Percentiles rank a stretch among this genome's conserved stretches.
Evolutionary conservation across 2,797 vertebrate species (phyloP).

Genomic region (Pyrrhura leucotis): DNA sequence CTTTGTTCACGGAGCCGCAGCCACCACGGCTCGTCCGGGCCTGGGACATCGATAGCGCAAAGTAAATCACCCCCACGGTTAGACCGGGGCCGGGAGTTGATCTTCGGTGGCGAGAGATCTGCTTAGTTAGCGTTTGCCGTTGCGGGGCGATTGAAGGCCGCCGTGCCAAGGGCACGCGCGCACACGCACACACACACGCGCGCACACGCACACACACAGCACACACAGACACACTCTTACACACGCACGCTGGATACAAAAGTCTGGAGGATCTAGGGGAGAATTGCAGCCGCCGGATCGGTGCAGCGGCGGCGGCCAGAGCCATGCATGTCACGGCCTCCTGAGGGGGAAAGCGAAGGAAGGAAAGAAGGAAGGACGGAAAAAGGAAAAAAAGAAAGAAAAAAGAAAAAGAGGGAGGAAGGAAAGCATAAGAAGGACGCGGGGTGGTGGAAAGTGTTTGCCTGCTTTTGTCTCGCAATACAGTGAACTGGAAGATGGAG

Average conservation of each 20-base stretch:
- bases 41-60: slow-evolving; percentile 42
- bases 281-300: slow-evolving; percentile 26
- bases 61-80: slow-evolving; percentile 38
- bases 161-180: slow-evolving; percentile 64
- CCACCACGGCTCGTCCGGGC: slow-evolving; percentile 27
- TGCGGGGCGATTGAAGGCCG: slow-evolving; percentile 73
- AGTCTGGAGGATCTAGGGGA: slow-evolving; percentile 53
- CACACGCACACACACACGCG: neutral
- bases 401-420: neutral
- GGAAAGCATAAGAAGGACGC: slow-evolving; percentile 42
- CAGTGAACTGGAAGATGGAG: slow-evolving; percentile 86
- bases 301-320: slow-evolving; percentile 33
- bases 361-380: neutral
- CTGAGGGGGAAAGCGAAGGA: slow-evolving; percentile 68
- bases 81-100: neutral
- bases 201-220: neutral
- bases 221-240: neutral
- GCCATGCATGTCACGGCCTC: slow-evolving; percentile 75
- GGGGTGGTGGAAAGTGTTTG: slow-evolving; percentile 56
- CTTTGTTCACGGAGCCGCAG: slow-evolving; percentile 73
- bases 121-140: slow-evolving; percentile 51
- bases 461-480: slow-evolving; percentile 74
- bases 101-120: slow-evolving; percentile 28
- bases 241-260: slow-evolving; percentile 37
- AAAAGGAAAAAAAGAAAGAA: neutral